A percentile compares a stretch with the other conserved stretches of the same genome.
These are phyloP conservation scores for Sapajus apella DNA, from an alignment of 2,113 vertebrate species.

Conservation along the genomic window DNA sequence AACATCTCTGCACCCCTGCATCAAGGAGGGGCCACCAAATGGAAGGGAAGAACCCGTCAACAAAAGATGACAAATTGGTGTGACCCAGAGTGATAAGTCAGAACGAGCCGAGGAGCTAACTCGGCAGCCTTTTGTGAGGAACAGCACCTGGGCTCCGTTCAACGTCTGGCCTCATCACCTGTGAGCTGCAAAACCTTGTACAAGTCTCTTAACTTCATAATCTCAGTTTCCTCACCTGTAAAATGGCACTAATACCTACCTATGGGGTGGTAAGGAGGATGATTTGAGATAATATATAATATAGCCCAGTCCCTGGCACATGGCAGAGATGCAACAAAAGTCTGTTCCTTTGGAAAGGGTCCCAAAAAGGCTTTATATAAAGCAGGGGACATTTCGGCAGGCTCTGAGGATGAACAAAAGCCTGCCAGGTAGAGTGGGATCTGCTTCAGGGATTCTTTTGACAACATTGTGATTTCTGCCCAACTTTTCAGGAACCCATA, in stretches of 20 bases:
- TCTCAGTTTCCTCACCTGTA: not conserved
- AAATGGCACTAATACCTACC: not conserved
- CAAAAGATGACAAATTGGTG: not conserved
- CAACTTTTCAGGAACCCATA: constrained; percentile 69
- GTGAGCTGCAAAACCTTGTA: not conserved
- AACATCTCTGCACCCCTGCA: not conserved
- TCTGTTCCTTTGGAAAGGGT: not conserved
- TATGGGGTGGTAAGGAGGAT: not conserved
- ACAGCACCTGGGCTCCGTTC: not conserved
- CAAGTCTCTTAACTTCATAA: not conserved
- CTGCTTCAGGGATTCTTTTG: constrained; percentile 41
- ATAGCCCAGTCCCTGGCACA: not conserved
- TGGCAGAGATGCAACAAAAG: not conserved
- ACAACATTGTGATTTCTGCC: constrained; percentile 69
- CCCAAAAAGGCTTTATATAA: constrained; percentile 28
- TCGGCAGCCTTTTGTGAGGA: not conserved
- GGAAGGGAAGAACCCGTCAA: not conserved
- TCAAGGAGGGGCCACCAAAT: not conserved
- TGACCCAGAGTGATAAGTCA: not conserved
- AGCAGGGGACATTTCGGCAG: not conserved
- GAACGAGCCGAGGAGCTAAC: not conserved
- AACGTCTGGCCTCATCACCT: not conserved
- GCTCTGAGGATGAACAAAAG: constrained; percentile 1
- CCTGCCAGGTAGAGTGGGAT: constrained; percentile 63
- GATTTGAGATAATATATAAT: not conserved